Evolutionary conservation across 2,797 vertebrate species (phyloP), one percentile per base, ranked within the genome.

Genomic region (Oryzias dopingdopingensis): DNA sequence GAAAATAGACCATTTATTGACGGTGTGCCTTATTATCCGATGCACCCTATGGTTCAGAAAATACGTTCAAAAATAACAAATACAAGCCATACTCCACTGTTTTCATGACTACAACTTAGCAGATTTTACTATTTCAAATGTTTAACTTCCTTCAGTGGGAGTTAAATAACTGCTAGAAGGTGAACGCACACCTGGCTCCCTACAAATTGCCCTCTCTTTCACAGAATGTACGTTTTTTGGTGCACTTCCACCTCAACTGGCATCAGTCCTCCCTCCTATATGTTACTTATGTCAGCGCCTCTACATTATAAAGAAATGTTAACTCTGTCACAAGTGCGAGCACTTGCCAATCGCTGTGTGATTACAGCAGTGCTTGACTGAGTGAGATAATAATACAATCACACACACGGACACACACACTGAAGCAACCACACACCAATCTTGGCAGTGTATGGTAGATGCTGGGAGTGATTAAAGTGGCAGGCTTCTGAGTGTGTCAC

Each of bases 401-500:
- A 56, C 78, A 74, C 70, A 63, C 74, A 65, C 49, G 44, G 42
- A 20, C 46, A 52, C 57, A 52, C 49, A 59, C 66, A 48, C 62
- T 13, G 23, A 56, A 57, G 18, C 73, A 78, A 73, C n/a, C 76
- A 59, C 76, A 77, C 77, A 81, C 79, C 74, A 72, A 77, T 87
- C 84, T 83, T 80, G 72, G 77, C 76, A 73, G 80, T 43, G 70
- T 44, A 40, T 61, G 83, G 83, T 86, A 87, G 84, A 87, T 84
- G 82, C 80, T 86, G 46, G 58, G 77, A 84, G 88, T 89, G 88
- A 89, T 89, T 90, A 86, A 89, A 87, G 85, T 84, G 85, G 74
- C 74, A 76, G 67, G 76, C 75, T 57, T 77, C 72, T 69, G 84
- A 83, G 78, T 74, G 82, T 85, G 87, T 88, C 86, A 87, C 86